Base-by-base conservation (phyloP, 2,797 vertebrate genomes). In the Aphelocoma californica region DNA sequence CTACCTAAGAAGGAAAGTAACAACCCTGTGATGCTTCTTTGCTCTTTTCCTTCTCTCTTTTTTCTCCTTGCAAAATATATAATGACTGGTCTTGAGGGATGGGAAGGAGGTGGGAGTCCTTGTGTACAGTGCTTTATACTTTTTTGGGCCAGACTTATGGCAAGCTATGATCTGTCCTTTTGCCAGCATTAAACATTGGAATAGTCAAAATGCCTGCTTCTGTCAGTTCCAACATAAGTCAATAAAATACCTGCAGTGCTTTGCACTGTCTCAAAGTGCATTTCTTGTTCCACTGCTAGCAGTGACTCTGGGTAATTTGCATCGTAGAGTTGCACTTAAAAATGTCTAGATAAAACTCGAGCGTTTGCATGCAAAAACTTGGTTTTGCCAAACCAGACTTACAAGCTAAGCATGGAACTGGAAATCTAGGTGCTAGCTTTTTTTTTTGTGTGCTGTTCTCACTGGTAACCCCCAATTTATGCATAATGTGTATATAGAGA, bases 111-210 rank as follows among this genome's bases (percentile, higher is more conserved):
- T 34, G 25, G 16, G 24, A 66, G 8, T 51, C 31, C 6, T 72
- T 0, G 0, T 23, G 29, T 32, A 18, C 7, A 8, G 9, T 40
- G 10, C 8, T 79, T 58, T 48, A 21, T 56, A 18, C 9, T 42
- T 42, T 78, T 62, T 60, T 65, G 40, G 50, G 28, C 29, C 17
- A 54, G 42, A 38, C 7, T 38, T 65, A 38, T 1, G 19, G 57
- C 19, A 69, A 86, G 25, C 13, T 62, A 1, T 54, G 38, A 7
- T 58, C 4, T 65, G 3, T 65, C 23, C 25, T 86, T 86, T 75
- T 72, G 47, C 54, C n/a, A 40, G 12, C 20, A 32, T 21, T 58
- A 84, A 79, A 34, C 2, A 12, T 6, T 18, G 18, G 45, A 70
- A 44, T 24, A 65, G 28, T 38, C 3, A 4, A 75, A 58, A 58